Evolutionary conservation across 2,888 invertebrate genomes (phyloP), one percentile per base, ranked within the genome.

Genomic region (Melipona beecheii): DNA sequence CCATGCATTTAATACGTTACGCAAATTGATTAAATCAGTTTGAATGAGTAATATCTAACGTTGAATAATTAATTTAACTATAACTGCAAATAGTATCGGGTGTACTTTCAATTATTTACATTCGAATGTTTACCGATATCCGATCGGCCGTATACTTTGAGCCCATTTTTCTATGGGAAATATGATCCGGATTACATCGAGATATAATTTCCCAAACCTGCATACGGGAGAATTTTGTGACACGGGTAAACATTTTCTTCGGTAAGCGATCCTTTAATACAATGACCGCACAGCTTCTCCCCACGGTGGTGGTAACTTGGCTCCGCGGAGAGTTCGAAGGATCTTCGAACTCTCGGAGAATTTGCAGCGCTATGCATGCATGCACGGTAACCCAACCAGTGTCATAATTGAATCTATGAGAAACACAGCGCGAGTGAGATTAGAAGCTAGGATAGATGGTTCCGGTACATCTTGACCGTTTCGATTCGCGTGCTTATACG

Each of bases 401-500:
- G 85, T 85, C 85, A 85, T 85, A 85, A 85, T 85, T 85, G 85
- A 85, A 85, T 85, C 78, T 75, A 78, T 54, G 75, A 85, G 81
- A 81, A 76, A 85, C 85, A 71, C 70, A 65, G 58, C 56, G 73
- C 66, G 73, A 60, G 72, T 19, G 66, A 80, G 84, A 85, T 85
- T 85, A 85, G 77, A 69, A 69, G 60, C 52, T 54, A 36, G 24
- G 49, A 60, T 15, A 15, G 77, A 84, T 71, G 71, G 36, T 73
- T 54, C 43, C 73, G 83, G 52, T 9, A 72, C 71, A 78, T 81
- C 79, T 81, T 81, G 80, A 81, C 80, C 71, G 54, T n/a, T 60
- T 72, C 66, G 54, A n/a, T 60, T 72, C 60, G n/a, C 58, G 64
- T 71, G 78, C 58, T 78, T 78, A 52, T 70, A 80, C 64, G 65